Conservation (phyloP, 1,140 invertebrate genomes). For the Orchesella cincta region DNA sequence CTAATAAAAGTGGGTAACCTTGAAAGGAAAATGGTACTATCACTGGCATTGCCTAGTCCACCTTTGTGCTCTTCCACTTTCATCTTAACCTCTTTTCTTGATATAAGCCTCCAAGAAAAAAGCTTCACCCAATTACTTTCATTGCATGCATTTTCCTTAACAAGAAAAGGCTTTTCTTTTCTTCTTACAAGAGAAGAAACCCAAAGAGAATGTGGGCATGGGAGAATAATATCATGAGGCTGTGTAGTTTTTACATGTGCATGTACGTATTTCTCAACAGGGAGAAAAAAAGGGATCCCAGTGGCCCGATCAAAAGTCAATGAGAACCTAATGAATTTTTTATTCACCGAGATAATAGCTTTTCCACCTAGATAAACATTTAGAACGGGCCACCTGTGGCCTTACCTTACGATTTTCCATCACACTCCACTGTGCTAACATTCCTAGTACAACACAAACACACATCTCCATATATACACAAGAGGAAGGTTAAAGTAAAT, state of each 20-base stretch:
- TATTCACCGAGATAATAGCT: conserved; percentile 14
- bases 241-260: neutral
- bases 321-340: conserved; percentile 19
- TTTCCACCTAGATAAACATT: conserved; percentile 19
- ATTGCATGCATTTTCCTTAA: too few species aligned
- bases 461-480: too few species aligned
- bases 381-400: conserved; percentile 1
- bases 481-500: too few species aligned
- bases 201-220: neutral
- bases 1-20: too few species aligned
- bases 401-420: too few species aligned
- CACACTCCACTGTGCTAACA: too few species aligned
- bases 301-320: conserved; percentile 17
- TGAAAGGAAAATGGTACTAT: too few species aligned
- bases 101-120: neutral
- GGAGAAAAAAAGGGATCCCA: neutral
- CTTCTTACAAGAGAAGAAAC: too few species aligned
- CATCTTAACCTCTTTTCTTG: neutral
- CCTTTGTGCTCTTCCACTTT: too few species aligned
- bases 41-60: too few species aligned
- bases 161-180: too few species aligned
- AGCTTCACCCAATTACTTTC: neutral
- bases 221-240: neutral
- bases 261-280: neutral
- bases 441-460: too few species aligned